Evolutionary conservation across 2,888 invertebrate species (phyloP), one percentile per base, ranked within the genome.

Genomic region (Calliopum simillimum): DNA sequence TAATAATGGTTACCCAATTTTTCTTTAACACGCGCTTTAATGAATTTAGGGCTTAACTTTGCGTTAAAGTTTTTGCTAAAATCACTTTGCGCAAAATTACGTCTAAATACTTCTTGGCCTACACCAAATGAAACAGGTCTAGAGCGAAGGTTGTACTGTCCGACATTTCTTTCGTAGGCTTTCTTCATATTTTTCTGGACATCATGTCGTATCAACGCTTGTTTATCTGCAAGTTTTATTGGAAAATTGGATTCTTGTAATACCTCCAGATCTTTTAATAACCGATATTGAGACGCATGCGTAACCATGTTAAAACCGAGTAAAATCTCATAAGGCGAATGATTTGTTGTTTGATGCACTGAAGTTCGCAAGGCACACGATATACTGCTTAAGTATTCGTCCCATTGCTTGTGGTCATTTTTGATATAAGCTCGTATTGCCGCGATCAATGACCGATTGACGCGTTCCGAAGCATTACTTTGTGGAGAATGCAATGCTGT

Each of bases 221-320:
- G 16, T 4, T 25, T 3, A n/a, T 16, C 13, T 58, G 33, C 4
- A 12, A 33, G 43, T 53, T 41, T 3, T 13, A 2, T 4, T 23
- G 25, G 55, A n/a, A 11, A 53, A 23, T 44, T n/a, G 1, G 51
- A 23, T n/a, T 59, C 51, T 25, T 71, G 49, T 41, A 56, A 46
- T 3, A 59, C 33, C 4, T 47, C 4, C 14, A 71, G 19, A 2
- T 19, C 62, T 56, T 49, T 71, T 4, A 65, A 14, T n/a, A 65
- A 41, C 13, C n/a, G n/a, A 65, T 69, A 71, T 12, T 71, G 64
- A 21, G 61, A 16, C 5, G 56, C 67, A 47, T 70, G 58, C 6
- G 63, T 63, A 14, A 67, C 12, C 72, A 69, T 69, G 47, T 69
- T 56, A 14, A 69, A 67, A 3, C 69, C 66, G 46, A 71, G 69